phyloP scores from a whole-genome alignment of 2,888 invertebrate genomes.

The Amiota minor region DNA sequence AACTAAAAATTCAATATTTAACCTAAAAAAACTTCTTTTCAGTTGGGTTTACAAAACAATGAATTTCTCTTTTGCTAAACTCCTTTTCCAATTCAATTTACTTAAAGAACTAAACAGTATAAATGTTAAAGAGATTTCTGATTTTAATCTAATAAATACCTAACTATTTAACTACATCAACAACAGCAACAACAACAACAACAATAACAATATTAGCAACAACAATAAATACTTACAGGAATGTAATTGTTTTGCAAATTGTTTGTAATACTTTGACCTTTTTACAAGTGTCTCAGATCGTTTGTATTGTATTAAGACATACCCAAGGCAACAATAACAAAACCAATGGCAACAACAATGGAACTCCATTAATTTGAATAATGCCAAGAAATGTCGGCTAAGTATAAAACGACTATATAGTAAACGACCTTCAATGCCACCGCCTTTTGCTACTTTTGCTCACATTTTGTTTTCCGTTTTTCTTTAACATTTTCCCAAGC shows the following conservation, averaged over 20 bases:
- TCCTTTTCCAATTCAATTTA: too few species aligned
- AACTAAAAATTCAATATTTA: too few species aligned
- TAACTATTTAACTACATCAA: too few species aligned
- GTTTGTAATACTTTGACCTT: constrained; percentile 19
- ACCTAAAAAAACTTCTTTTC: too few species aligned
- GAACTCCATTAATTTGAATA: constrained; percentile 16
- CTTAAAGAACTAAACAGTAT: too few species aligned
- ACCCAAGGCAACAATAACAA: constrained; percentile 45
- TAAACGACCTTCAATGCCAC: constrained; percentile 55
- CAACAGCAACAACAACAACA: too few species aligned
- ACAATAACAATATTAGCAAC: too few species aligned
- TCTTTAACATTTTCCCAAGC: constrained; percentile 50
- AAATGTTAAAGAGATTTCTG: too few species aligned
- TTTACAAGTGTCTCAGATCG: constrained; percentile 35
- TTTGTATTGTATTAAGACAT: constrained; percentile 11
- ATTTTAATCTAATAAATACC: too few species aligned
- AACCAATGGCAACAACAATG: constrained; percentile 40
- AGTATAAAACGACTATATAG: constrained; percentile 15
- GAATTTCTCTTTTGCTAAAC: too few species aligned
- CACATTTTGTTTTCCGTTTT: not conserved
- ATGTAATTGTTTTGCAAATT: constrained; percentile 19
- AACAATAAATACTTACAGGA: not conserved
- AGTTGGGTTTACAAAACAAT: too few species aligned
- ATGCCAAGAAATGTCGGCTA: constrained; percentile 31
- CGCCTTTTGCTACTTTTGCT: constrained; percentile 37